Evolutionary conservation across 2,888 invertebrate genomes (phyloP), one percentile per base, ranked within the genome.

Genomic region (Nycteola revayana): DNA sequence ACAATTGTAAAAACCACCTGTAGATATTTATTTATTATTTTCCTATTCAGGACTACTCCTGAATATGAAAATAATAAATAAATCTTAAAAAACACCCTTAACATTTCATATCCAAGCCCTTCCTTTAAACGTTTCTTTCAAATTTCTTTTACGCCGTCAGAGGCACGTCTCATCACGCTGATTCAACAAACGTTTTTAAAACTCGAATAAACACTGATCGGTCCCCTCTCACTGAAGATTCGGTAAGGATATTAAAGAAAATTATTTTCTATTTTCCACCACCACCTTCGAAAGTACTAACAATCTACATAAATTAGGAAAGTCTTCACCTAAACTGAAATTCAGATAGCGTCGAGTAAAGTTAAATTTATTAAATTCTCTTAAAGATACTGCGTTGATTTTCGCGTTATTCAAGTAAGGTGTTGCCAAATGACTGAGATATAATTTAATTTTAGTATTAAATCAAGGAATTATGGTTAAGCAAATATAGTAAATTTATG

Each of bases 251-350:
- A 70, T 75, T 71, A 69, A 65, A 68, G 75, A 72, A 80, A 78
- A 77, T 75, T 64, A 79, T 79, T 79, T 78, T 75, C 70, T 72
- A 74, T 73, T 71, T 50, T 59, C 40, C 56, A 54, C 66, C 61
- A 69, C 67, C 65, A 67, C 40, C 44, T 43, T 37, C 39, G 50
- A 42, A 61, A 66, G 69, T 62, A 63, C 69, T 61, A 67, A 78
- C 76, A 81, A 81, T 81, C 70, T 81, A 70, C 78, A 80, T 79
- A 79, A 80, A 80, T 79, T 80, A 79, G 63, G 40, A 60, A 75
- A 75, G 62, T 73, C 67, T 59, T 69, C 66, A 72, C 69, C 62
- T 57, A 61, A 72, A 71, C 63, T 63, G 49, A 55, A 65, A 65
- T 66, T 70, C 54, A 61, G 72, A 76, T 73, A 75, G 60, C 63